Evolutionary conservation across 2,113 vertebrate genomes (phyloP), one percentile per base, ranked within the genome.

Genomic region (Rhinopomastus cyanomelas): DNA sequence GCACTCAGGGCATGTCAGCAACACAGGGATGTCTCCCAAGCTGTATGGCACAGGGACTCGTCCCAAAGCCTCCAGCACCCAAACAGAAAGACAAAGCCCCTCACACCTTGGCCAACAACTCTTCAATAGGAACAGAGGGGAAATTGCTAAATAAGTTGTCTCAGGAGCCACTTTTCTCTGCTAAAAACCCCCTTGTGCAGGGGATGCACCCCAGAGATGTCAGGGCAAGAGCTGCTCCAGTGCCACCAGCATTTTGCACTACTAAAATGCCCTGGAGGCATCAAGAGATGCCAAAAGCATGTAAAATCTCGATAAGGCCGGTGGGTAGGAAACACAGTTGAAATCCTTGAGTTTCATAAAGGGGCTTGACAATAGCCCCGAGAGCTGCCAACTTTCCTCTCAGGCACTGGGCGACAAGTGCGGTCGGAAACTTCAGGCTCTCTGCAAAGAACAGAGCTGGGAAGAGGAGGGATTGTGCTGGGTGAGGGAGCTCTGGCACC

Each of bases 321-420:
- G 37, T 0, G 2, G 37, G 89, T 85, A 89, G 93, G 94, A 96
- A 96, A 77, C 1, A 2, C 29, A 59, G 65, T 37, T 5, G 49
- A 72, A 84, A 91, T 62, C 80, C 87, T 82, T 68, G 89, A 34
- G 72, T 81, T 92, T 78, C 55, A 1, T 36, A 42, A 90, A 53
- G 89, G 74, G 30, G 46, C 1, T 1, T 75, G 90, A 96, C 94
- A 96, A 96, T 96, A 30, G 92, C 32, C 49, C 5, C 0, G 81
- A 8, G 34, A 30, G 68, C 88, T 96, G 95, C 95, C 96, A 96
- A 76, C 76, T 95, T 95, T 92, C 91, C 94, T 90, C 59, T 65
- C 61, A 29, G 1, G 60, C 19, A 46, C 62, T 0, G 1, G 78
- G 87, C 4, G 5, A 78, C 90, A 79, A 85, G 60, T 17, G 79